phyloP scores from a whole-genome alignment of 2,888 invertebrate genomes.

The Dicyrtoma fusca region DNA sequence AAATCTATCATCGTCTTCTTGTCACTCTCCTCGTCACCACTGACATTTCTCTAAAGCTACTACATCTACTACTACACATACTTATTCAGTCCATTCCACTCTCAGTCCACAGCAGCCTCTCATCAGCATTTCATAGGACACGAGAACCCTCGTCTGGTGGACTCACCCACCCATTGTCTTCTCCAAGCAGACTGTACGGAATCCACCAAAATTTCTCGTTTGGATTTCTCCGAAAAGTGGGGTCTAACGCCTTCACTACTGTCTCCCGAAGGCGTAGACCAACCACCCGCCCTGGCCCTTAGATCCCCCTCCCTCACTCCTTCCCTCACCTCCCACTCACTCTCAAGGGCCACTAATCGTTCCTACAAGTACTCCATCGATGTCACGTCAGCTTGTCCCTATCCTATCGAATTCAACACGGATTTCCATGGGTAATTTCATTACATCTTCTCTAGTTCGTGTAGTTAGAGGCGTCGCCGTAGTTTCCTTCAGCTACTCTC shows the following conservation, averaged over 20 bases:
- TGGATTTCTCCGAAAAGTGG: slow-evolving; percentile 97
- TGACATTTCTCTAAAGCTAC: neutral
- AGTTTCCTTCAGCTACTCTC: too few species aligned
- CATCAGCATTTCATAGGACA: neutral
- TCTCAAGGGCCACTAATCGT: slow-evolving; percentile 54
- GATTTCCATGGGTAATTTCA: slow-evolving; percentile 54
- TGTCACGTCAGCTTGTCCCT: slow-evolving; percentile 37
- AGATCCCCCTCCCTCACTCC: slow-evolving; percentile 56
- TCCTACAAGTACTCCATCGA: slow-evolving; percentile 53
- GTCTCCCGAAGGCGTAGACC: slow-evolving; percentile 56
- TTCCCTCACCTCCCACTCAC: slow-evolving; percentile 55
- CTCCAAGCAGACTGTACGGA: slow-evolving; percentile 20
- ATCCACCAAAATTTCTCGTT: slow-evolving; percentile 93
- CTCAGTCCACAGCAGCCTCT: slow-evolving; percentile 1
- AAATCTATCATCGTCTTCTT: slow-evolving; percentile 3
- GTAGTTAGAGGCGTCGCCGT: too few species aligned
- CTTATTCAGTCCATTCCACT: neutral
- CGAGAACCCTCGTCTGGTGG: neutral
- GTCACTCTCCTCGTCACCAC: neutral
- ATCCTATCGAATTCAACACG: slow-evolving; percentile 52
- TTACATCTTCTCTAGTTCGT: neutral
- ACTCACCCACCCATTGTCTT: neutral
- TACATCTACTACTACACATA: too few species aligned
- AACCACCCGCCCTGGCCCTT: slow-evolving; percentile 50
- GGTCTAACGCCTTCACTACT: slow-evolving; percentile 81